A percentile compares a stretch with the other conserved stretches of the same genome.
Evolutionary conservation across 2,888 invertebrate species (phyloP).

Genomic region (Dascillus cervinus): DNA sequence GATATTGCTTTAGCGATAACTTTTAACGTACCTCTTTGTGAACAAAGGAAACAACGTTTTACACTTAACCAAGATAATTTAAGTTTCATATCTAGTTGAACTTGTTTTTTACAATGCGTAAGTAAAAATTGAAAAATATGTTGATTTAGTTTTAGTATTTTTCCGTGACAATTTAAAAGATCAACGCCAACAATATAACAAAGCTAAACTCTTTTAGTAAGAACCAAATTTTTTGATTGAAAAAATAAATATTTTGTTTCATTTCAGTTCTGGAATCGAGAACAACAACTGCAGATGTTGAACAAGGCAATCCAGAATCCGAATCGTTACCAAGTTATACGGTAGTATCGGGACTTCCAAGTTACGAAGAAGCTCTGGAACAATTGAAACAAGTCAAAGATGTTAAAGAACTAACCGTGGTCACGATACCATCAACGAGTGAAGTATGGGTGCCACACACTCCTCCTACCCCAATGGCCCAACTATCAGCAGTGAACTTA

Average conservation of each 20-base stretch:
- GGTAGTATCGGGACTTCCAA: constrained; percentile 56
- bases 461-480: constrained; percentile 24
- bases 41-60: no score
- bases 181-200: not conserved
- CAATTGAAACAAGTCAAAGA: constrained; percentile 46
- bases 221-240: no score
- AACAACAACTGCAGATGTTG: constrained; percentile 30
- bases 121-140: no score
- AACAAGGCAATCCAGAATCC: constrained; percentile 30
- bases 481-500: constrained; percentile 36
- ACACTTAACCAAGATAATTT: no score
- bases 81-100: no score
- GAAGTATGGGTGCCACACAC: constrained; percentile 19
- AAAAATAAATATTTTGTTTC: no score
- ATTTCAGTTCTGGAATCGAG: constrained; percentile 41
- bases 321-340: constrained; percentile 54
- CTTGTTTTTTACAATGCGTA: no score
- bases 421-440: constrained; percentile 8
- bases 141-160: not conserved
- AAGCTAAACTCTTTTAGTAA: no score
- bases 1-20: no score
- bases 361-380: constrained; percentile 55
- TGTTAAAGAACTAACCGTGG: constrained; percentile 24
- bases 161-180: not conserved
- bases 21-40: no score